phyloP scores from a whole-genome alignment of 1,140 invertebrate genomes.

The Andricus grossulariae region DNA sequence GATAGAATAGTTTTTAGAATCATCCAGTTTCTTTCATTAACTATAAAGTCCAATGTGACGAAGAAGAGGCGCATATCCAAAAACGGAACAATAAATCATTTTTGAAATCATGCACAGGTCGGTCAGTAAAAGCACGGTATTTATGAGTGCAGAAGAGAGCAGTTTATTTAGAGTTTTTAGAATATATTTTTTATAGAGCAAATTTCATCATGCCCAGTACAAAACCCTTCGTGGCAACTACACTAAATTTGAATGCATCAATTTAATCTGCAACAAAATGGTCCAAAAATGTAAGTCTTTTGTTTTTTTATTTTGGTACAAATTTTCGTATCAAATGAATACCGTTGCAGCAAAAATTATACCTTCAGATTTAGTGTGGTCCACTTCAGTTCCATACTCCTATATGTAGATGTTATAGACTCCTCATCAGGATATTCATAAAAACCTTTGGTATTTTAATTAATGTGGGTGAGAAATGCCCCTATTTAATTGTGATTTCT shows the following conservation, averaged over 20 bases:
- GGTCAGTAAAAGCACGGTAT: not conserved
- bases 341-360: not conserved
- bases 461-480: not conserved
- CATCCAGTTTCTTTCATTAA: not conserved
- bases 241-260: not conserved
- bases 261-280: not conserved
- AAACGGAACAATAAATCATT: not conserved
- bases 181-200: conserved; percentile 3
- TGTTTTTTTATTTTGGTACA: not conserved
- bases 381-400: too few species aligned
- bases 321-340: not conserved
- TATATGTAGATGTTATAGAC: too few species aligned
- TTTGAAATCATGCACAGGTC: not conserved
- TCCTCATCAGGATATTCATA: not conserved
- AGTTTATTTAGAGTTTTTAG: not conserved
- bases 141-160: not conserved
- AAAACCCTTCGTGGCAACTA: not conserved
- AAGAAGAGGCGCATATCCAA: conserved; percentile 8
- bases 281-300: not conserved
- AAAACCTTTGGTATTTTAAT: not conserved
- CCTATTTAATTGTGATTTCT: not conserved
- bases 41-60: not conserved
- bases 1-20: not conserved
- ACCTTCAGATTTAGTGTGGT: too few species aligned
- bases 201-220: conserved; percentile 25